Percentiles rank a stretch among this genome's conserved stretches.
phyloP scores from a whole-genome alignment of 2,113 vertebrate species.

The Cephalopholis sonnerati region DNA sequence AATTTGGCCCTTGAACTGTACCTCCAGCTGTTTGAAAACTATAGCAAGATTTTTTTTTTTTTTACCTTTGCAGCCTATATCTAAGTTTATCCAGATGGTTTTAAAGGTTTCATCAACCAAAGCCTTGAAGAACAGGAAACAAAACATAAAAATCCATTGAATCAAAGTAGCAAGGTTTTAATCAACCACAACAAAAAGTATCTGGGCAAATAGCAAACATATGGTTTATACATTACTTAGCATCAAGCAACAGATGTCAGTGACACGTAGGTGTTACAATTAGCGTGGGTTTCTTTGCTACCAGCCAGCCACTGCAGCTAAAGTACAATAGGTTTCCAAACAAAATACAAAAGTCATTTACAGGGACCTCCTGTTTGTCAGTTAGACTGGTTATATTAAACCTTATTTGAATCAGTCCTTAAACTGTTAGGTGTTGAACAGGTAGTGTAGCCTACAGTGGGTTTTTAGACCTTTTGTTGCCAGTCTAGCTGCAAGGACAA shows the following conservation, averaged over 20 bases:
- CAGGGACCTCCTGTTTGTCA: neutral
- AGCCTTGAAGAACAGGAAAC: neutral
- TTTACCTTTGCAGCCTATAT: neutral
- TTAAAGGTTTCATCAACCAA: neutral
- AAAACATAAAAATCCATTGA: neutral
- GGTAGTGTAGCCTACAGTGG: too few relatives aligned
- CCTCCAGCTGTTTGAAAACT: neutral
- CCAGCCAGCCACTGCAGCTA: neutral
- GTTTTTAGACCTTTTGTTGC: too few relatives aligned
- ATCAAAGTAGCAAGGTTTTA: neutral
- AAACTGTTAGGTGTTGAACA: too few relatives aligned
- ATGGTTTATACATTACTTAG: neutral
- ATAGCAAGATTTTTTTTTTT: neutral
- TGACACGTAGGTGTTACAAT: neutral
- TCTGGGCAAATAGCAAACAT: neutral
- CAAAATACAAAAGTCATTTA: too few relatives aligned
- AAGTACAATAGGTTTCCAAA: neutral
- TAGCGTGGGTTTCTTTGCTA: neutral
- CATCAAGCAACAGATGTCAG: neutral
- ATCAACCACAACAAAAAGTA: neutral
- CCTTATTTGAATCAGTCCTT: neutral
- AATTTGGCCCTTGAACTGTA: neutral
- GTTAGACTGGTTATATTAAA: neutral
- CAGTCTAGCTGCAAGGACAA: too few relatives aligned
- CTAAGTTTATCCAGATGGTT: neutral